Conservation (phyloP, 1,140 invertebrate species). For the Apis laboriosa region DNA sequence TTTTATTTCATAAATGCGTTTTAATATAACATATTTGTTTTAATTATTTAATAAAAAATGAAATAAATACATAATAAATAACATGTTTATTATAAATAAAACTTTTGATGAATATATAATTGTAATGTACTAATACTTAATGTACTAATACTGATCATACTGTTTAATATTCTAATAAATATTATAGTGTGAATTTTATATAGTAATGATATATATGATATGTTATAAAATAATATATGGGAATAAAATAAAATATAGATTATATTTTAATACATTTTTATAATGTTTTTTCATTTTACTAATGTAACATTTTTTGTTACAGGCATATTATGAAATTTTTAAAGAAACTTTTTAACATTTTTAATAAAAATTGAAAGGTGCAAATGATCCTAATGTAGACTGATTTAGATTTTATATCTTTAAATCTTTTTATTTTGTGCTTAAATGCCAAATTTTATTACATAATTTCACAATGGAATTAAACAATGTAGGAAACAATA, state of each 20-base stretch:
- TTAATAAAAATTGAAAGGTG: constrained; percentile 48
- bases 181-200: neutral
- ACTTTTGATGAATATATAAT: neutral
- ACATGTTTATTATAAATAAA: neutral
- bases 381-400: constrained; percentile 53
- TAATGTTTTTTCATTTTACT: neutral
- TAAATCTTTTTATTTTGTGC: constrained; percentile 42
- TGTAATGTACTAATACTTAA: neutral
- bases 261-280: neutral
- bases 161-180: neutral
- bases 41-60: neutral
- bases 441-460: constrained; percentile 63
- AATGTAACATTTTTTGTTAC: constrained; percentile 46
- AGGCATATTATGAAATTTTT: constrained; percentile 55
- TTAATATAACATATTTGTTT: neutral
- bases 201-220: neutral
- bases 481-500: constrained; percentile 75
- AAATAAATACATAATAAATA: neutral
- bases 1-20: neutral
- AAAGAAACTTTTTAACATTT: constrained; percentile 51
- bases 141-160: neutral
- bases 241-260: neutral
- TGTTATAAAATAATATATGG: neutral
- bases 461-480: constrained; percentile 74
- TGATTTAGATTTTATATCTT: constrained; percentile 49